These are phyloP conservation scores for Crambe crambe DNA, from an alignment of 37 sponge, comb jelly and placozoan species.

Conservation along the genomic window DNA sequence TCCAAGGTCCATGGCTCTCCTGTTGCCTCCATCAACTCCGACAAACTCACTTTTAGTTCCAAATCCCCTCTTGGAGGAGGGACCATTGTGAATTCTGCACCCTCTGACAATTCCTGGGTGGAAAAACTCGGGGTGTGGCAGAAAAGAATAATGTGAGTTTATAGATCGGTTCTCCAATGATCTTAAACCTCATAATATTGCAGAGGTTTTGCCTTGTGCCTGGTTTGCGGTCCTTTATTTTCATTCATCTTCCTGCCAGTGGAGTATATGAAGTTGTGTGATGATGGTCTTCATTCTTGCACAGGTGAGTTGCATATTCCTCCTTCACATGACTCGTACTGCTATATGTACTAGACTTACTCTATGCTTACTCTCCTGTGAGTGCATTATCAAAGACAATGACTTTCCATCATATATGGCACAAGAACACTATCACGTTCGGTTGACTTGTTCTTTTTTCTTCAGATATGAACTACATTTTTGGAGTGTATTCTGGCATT, in stretches of 20 bases:
- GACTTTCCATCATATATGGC: no score
- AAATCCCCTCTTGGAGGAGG: background rate
- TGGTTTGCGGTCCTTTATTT: conserved; percentile 69
- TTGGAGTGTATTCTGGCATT: conserved; percentile 79
- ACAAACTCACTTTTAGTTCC: conserved; percentile 17
- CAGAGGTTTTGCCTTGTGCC: conserved; percentile 67
- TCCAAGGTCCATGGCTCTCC: background rate
- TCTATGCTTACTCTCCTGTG: background rate
- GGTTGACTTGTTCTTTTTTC: background rate
- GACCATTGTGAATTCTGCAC: conserved; percentile 8
- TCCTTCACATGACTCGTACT: no score
- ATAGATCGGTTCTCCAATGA: background rate
- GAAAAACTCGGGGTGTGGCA: conserved; percentile 77
- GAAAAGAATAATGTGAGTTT: conserved; percentile 52
- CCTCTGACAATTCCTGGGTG: conserved; percentile 72
- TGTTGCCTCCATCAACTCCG: conserved; percentile 1
- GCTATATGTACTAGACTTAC: conserved; percentile 1
- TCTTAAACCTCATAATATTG: background rate
- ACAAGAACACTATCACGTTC: background rate
- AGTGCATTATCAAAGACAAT: no score
- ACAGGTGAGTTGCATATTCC: no score
- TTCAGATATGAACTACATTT: conserved; percentile 74
- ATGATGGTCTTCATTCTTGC: conserved; percentile 48
- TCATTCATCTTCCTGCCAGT: conserved; percentile 59
- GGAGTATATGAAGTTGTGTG: conserved; percentile 50